A percentile compares a stretch with the other conserved stretches of the same genome.
These are phyloP conservation scores for Drosophila picticornis DNA, from an alignment of 2,888 invertebrate genomes.

Conservation along the genomic window DNA sequence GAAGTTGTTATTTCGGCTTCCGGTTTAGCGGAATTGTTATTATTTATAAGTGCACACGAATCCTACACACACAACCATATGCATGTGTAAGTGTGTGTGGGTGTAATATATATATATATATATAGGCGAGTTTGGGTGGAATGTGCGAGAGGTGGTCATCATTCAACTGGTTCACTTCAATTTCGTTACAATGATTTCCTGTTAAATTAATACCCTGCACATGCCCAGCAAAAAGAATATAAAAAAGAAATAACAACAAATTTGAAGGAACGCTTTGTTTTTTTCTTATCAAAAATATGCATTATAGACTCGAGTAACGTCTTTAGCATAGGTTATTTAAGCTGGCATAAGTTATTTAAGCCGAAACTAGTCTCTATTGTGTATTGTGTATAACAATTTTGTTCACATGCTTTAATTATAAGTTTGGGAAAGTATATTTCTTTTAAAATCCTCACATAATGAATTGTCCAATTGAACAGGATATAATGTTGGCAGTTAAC, in stretches of 20 bases:
- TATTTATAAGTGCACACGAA: slow-evolving; percentile 68
- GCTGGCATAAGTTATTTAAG: no score
- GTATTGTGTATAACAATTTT: background rate
- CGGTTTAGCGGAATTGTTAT: slow-evolving; percentile 79
- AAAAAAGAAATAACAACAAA: background rate
- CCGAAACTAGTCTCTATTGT: background rate
- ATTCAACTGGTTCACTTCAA: slow-evolving; percentile 28
- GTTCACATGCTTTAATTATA: background rate
- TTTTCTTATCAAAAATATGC: background rate
- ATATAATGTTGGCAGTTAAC: background rate
- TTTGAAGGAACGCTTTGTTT: background rate
- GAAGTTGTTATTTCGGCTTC: slow-evolving; percentile 82
- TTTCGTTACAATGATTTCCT: slow-evolving; percentile 33
- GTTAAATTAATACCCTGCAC: slow-evolving; percentile 14
- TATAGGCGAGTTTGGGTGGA: background rate
- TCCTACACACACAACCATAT: slow-evolving; percentile 11
- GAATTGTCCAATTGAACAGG: background rate
- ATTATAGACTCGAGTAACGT: background rate
- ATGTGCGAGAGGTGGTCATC: background rate
- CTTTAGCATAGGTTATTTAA: background rate
- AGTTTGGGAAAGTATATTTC: background rate
- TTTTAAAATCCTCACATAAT: background rate
- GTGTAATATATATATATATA: background rate
- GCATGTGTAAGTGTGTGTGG: background rate
- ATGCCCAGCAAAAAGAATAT: background rate